Evolutionary conservation across 2,888 invertebrate genomes (phyloP).

Genomic region (Eupelmus urozonus): DNA sequence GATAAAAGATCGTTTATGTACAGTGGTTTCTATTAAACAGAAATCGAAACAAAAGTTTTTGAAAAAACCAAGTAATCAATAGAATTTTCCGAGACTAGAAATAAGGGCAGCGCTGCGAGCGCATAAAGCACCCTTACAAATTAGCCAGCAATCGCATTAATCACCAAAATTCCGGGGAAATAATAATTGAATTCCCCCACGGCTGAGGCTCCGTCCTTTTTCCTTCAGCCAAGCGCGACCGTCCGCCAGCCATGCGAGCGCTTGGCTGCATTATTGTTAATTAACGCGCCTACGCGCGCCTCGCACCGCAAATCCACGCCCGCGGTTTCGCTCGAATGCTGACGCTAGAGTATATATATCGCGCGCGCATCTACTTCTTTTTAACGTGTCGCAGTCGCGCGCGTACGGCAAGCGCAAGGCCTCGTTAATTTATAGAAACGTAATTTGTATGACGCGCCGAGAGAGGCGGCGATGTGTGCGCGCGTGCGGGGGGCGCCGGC

Average conservation of each 20-base stretch:
- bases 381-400: not conserved
- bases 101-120: too few species aligned
- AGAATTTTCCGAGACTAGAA: too few species aligned
- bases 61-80: too few species aligned
- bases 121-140: not conserved
- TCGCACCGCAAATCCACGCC: conserved; percentile 10
- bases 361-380: not conserved
- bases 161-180: too few species aligned
- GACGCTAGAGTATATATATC: not conserved
- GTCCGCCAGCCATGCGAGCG: not conserved
- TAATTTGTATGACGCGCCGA: not conserved
- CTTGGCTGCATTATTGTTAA: conserved; percentile 41
- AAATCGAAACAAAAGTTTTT: too few species aligned
- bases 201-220: not conserved
- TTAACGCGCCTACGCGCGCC: conserved; percentile 20
- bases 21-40: too few species aligned
- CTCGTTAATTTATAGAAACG: conserved; percentile 24
- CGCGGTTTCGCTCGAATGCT: conserved; percentile 16
- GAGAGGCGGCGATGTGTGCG: too few species aligned
- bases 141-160: too few species aligned
- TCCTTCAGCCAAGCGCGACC: too few species aligned
- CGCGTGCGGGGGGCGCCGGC: too few species aligned
- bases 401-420: not conserved
- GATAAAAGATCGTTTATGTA: too few species aligned
- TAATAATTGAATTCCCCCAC: too few species aligned